Percentiles rank a stretch among this genome's conserved stretches.
Evolutionary conservation across 2,888 invertebrate species (phyloP).

Genomic region (Choreutis nemorana): DNA sequence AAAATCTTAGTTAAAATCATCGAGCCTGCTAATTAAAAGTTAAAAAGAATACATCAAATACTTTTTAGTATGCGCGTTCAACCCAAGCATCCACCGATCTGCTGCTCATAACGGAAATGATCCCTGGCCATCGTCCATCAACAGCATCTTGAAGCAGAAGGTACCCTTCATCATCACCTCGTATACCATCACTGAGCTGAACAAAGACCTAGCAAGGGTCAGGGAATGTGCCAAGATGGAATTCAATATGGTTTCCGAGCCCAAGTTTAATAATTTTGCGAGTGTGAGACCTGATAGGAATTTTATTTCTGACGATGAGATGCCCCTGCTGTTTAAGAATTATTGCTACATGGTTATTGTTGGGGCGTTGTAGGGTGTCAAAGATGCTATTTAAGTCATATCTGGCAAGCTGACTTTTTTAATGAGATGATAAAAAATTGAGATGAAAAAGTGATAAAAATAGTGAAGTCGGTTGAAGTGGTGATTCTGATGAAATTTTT

Average conservation of each 20-base stretch:
- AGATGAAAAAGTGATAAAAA: too few relatives aligned
- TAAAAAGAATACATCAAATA: too few relatives aligned
- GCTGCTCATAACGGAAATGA: constrained; percentile 70
- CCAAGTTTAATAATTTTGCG: constrained; percentile 70
- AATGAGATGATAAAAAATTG: too few relatives aligned
- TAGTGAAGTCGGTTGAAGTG: too few relatives aligned
- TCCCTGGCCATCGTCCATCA: constrained; percentile 73
- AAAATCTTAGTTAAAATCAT: too few relatives aligned
- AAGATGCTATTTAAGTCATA: too few relatives aligned
- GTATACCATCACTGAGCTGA: constrained; percentile 72
- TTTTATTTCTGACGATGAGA: constrained; percentile 75
- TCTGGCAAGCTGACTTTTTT: too few relatives aligned
- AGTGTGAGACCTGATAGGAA: constrained; percentile 77
- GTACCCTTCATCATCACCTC: constrained; percentile 72
- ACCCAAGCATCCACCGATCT: constrained; percentile 73
- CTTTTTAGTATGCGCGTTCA: constrained; percentile 75
- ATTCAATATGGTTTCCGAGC: constrained; percentile 57
- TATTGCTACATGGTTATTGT: constrained; percentile 67
- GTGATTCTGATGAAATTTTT: too few relatives aligned
- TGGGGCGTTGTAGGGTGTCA: constrained; percentile 20
- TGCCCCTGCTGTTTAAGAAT: constrained; percentile 77
- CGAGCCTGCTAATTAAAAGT: too few relatives aligned
- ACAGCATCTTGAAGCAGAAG: constrained; percentile 57
- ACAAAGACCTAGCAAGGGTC: constrained; percentile 68
- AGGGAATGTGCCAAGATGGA: constrained; percentile 52